These are phyloP conservation scores for Polypterus bichir DNA, from an alignment of 2,113 vertebrate species.

Conservation along the genomic window DNA sequence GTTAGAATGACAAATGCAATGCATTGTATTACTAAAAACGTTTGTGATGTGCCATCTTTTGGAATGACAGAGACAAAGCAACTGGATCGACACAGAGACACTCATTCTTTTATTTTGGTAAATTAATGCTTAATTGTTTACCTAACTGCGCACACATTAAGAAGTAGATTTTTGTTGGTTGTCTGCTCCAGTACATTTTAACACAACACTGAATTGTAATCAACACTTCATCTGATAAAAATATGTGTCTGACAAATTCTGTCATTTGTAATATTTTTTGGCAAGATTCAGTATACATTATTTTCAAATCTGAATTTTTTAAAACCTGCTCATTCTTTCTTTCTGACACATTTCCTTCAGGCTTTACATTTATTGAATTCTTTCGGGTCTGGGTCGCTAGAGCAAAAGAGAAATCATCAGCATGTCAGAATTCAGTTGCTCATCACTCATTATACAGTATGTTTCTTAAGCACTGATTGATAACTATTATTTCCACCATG, in stretches of 20 bases:
- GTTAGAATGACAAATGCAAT: too few relatives aligned
- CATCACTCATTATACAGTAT: slow-evolving; percentile 20
- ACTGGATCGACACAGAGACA: too few relatives aligned
- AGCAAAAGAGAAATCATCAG: slow-evolving; percentile 16
- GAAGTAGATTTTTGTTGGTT: not conserved
- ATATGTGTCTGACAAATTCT: slow-evolving; percentile 6
- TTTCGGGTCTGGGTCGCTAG: slow-evolving; percentile 14
- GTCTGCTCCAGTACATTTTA: not conserved
- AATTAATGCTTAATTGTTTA: too few relatives aligned
- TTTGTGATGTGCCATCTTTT: too few relatives aligned
- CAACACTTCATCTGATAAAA: too few relatives aligned
- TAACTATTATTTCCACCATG: slow-evolving; percentile 30
- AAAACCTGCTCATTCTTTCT: slow-evolving; percentile 14
- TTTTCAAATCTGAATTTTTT: slow-evolving; percentile 17
- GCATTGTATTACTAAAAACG: too few relatives aligned
- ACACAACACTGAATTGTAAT: not conserved
- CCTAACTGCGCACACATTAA: too few relatives aligned
- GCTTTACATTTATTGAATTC: slow-evolving; percentile 1
- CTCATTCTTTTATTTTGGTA: too few relatives aligned
- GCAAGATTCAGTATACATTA: not conserved
- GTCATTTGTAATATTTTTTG: slow-evolving; percentile 4
- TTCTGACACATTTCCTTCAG: slow-evolving; percentile 11
- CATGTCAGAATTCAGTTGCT: slow-evolving; percentile 4
- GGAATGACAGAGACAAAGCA: too few relatives aligned
- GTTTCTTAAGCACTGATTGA: slow-evolving; percentile 25